Evolutionary conservation across 2,888 invertebrate species (phyloP).

Genomic region (Melipona bicolor): DNA sequence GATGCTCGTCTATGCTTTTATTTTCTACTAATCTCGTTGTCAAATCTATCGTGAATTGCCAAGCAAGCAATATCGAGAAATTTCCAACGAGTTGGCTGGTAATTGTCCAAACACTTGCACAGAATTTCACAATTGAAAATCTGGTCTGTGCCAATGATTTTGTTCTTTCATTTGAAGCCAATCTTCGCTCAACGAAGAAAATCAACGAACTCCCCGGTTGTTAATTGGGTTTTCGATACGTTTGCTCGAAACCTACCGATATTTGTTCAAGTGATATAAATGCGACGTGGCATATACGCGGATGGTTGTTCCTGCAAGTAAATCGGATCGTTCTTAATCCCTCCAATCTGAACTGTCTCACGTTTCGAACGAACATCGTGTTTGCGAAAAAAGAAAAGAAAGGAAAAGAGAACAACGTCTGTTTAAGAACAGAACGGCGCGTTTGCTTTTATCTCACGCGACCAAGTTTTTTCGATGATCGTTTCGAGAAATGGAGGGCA

Average conservation of each 20-base stretch:
- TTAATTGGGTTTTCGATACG: background rate
- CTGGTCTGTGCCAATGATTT: background rate
- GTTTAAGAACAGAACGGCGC: background rate
- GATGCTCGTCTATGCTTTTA: background rate
- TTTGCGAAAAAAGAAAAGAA: no score
- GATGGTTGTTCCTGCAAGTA: background rate
- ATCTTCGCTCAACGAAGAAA: constrained; percentile 7
- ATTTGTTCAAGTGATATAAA: background rate
- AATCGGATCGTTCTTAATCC: background rate
- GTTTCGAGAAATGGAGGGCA: constrained; percentile 6
- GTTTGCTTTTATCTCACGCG: background rate
- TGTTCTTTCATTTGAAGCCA: background rate
- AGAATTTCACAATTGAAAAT: constrained; percentile 1
- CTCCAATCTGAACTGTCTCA: no score
- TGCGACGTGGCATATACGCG: background rate
- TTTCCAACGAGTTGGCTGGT: background rate
- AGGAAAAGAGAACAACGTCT: no score
- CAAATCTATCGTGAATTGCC: background rate
- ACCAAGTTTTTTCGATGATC: background rate
- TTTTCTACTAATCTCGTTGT: background rate
- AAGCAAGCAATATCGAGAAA: background rate
- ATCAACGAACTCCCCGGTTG: background rate
- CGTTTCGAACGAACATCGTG: background rate
- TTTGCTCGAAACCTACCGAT: background rate
- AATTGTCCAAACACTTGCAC: background rate